Evolutionary conservation across 2,888 invertebrate species (phyloP).

Genomic region (Cordilura impudica): DNA sequence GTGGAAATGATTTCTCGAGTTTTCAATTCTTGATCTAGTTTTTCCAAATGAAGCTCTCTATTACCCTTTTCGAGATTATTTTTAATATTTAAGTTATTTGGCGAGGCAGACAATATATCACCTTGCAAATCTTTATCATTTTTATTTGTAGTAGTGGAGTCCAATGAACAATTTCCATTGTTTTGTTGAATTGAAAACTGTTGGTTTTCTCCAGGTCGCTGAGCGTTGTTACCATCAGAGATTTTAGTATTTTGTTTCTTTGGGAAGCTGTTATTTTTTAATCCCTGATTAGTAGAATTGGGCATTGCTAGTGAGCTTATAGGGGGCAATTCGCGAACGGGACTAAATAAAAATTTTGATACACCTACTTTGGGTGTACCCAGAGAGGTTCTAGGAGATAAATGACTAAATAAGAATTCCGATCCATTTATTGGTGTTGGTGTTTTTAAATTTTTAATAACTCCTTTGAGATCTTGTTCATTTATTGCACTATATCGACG

Average conservation of each 20-base stretch:
- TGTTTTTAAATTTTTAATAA: conserved; percentile 82
- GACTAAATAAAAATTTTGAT: conserved; percentile 36
- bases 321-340: neutral
- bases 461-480: conserved; percentile 84
- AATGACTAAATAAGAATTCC: conserved; percentile 33
- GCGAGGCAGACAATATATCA: neutral
- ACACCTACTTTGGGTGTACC: too few relatives aligned
- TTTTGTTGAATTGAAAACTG: too few relatives aligned
- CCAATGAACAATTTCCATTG: too few relatives aligned
- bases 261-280: neutral
- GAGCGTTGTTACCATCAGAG: too few relatives aligned
- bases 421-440: conserved; percentile 79
- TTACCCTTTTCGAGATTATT: neutral
- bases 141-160: neutral
- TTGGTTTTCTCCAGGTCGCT: too few relatives aligned
- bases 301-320: neutral
- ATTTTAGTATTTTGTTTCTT: neutral
- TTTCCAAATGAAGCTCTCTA: too few relatives aligned
- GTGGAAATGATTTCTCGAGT: neutral
- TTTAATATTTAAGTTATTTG: neutral
- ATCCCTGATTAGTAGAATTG: neutral
- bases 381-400: neutral
- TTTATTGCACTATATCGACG: conserved; percentile 85
- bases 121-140: neutral
- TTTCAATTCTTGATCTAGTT: neutral